Conservation (phyloP, 2,113 vertebrate genomes). For the Pelobates fuscus region DNA sequence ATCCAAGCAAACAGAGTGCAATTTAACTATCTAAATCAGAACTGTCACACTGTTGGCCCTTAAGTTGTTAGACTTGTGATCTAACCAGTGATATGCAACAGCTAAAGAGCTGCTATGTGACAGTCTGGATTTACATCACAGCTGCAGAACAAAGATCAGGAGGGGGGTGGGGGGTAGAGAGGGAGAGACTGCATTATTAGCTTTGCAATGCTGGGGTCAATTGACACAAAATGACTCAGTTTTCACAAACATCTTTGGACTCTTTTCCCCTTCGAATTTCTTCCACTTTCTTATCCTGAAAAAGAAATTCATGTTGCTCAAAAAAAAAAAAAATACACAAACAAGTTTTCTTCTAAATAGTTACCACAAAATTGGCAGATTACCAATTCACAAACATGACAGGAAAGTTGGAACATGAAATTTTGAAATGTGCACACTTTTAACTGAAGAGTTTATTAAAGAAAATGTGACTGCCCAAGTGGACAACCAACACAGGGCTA, state of each 20-base stretch:
- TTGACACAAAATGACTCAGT: slow-evolving; percentile 69
- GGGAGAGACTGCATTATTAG: slow-evolving; percentile 60
- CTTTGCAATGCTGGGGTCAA: slow-evolving; percentile 12
- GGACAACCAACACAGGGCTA: too few relatives aligned
- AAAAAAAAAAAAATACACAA: background rate
- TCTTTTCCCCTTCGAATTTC: slow-evolving; percentile 94
- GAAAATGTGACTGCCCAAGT: too few relatives aligned
- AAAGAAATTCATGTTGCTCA: slow-evolving; percentile 20
- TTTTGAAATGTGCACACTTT: too few relatives aligned
- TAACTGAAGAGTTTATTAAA: too few relatives aligned
- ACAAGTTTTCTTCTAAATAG: background rate
- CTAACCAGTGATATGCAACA: too few relatives aligned
- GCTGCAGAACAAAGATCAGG: slow-evolving; percentile 86
- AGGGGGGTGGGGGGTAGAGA: slow-evolving; percentile 71
- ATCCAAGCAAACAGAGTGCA: slow-evolving; percentile 71
- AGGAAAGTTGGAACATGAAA: too few relatives aligned
- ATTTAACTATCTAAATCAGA: slow-evolving; percentile 75
- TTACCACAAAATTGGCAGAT: too few relatives aligned
- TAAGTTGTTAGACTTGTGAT: too few relatives aligned
- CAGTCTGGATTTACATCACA: slow-evolving; percentile 55
- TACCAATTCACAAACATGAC: too few relatives aligned
- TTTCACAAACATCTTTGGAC: slow-evolving; percentile 82
- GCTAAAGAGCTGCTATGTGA: too few relatives aligned
- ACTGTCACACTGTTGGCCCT: too few relatives aligned
- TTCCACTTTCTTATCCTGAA: slow-evolving; percentile 92